Evolutionary conservation across 1,140 invertebrate species (phyloP).

Genomic region (Panonychus citri): DNA sequence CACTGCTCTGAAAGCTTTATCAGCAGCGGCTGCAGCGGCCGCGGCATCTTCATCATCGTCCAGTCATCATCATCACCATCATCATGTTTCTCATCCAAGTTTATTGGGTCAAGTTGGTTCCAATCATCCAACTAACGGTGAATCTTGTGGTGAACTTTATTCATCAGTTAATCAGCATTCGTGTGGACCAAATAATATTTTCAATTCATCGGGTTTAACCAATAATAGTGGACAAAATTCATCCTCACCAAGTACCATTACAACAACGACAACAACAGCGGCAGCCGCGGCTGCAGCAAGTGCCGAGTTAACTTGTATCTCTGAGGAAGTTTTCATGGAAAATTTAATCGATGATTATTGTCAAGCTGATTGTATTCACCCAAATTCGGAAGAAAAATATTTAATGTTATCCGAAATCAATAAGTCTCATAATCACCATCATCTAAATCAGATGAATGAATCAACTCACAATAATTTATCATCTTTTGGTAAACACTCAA

Average conservation of each 20-base stretch:
- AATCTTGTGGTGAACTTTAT: background rate
- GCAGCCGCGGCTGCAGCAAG: background rate
- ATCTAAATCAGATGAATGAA: too few relatives aligned
- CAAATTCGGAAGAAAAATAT: conserved; percentile 60
- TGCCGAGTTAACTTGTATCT: conserved; percentile 59
- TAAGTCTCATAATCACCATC: conserved; percentile 24
- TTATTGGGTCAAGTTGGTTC: background rate
- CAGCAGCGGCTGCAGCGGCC: too few relatives aligned
- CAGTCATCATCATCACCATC: too few relatives aligned
- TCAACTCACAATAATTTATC: too few relatives aligned
- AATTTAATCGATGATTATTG: conserved; percentile 14
- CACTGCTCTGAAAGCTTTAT: too few relatives aligned
- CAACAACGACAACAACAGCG: background rate
- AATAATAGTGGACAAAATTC: background rate
- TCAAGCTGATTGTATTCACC: conserved; percentile 47
- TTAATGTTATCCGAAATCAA: conserved; percentile 64
- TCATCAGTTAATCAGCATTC: too few relatives aligned
- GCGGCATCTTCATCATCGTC: too few relatives aligned
- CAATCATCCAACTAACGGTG: background rate
- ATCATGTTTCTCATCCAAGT: too few relatives aligned
- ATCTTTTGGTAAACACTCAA: too few relatives aligned
- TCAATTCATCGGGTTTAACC: too few relatives aligned
- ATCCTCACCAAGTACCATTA: background rate
- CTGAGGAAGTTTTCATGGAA: conserved; percentile 28
- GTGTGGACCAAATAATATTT: too few relatives aligned